Conservation (phyloP, 2,888 invertebrate genomes). For the Dromius quadrimaculatus region DNA sequence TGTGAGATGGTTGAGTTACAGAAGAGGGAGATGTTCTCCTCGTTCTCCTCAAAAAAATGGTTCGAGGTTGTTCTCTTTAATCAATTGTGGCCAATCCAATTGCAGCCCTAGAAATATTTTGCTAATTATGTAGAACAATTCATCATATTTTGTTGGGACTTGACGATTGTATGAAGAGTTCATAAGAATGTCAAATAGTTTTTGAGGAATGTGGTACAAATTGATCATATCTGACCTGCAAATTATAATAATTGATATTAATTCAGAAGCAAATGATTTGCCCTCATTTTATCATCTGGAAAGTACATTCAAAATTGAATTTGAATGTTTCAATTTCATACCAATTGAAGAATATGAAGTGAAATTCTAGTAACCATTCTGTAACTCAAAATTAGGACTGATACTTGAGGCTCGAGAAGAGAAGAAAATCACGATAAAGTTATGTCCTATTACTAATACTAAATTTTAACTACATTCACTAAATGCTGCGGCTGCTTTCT, state of each 20-base stretch:
- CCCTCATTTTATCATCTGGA: neutral
- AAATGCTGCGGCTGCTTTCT: too few species aligned
- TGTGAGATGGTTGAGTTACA: neutral
- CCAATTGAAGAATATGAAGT: too few species aligned
- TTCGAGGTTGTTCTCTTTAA: conserved; percentile 32
- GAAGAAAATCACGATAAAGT: too few species aligned
- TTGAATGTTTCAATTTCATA: neutral
- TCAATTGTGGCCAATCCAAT: conserved; percentile 36
- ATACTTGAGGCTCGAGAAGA: too few species aligned
- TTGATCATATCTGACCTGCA: neutral
- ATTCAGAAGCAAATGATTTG: neutral
- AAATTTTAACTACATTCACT: too few species aligned
- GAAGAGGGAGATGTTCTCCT: neutral
- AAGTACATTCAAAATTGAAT: neutral
- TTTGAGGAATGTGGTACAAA: neutral
- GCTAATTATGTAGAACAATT: conserved; percentile 40
- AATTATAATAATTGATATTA: neutral
- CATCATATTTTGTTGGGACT: conserved; percentile 36
- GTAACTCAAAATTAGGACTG: too few species aligned
- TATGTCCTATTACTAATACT: too few species aligned
- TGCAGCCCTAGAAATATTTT: conserved; percentile 27
- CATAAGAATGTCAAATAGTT: neutral
- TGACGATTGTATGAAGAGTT: too few species aligned
- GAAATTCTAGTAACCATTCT: too few species aligned
- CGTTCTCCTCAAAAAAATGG: neutral